Conservation (phyloP, 2,113 vertebrate genomes). For the Phalacrocorax aristotelis region DNA sequence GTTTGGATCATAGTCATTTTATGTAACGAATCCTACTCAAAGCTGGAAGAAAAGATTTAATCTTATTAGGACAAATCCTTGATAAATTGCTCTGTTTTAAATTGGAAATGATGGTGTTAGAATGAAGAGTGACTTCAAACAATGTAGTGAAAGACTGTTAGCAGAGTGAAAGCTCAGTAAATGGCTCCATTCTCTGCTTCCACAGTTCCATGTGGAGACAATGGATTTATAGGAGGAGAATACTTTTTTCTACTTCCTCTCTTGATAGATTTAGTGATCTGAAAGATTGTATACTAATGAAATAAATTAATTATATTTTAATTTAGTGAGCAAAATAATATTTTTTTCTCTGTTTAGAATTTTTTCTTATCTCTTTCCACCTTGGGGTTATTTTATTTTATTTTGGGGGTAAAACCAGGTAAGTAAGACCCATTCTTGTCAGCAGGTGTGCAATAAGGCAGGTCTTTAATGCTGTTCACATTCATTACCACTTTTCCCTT, state of each 20-base stretch:
- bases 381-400: not conserved
- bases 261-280: not conserved
- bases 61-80: constrained; percentile 6
- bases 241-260: not conserved
- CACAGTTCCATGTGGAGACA: not conserved
- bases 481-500: not conserved
- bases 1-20: not conserved
- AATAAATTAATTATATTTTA: not conserved
- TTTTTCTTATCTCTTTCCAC: not conserved
- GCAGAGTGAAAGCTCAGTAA: not conserved
- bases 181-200: not conserved
- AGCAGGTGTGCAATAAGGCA: not conserved
- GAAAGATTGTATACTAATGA: not conserved
- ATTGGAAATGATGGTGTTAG: not conserved
- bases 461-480: not conserved
- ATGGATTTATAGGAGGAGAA: not conserved
- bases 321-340: not conserved
- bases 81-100: not conserved
- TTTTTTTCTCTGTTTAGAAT: not conserved
- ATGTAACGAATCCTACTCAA: not conserved
- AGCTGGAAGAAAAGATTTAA: not conserved
- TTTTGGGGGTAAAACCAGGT: not conserved
- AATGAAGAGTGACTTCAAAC: not conserved
- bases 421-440: not conserved
- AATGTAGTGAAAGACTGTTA: not conserved